Evolutionary conservation across 2,888 invertebrate genomes (phyloP), one percentile per base, ranked within the genome.

Genomic region (Neria commutata): DNA sequence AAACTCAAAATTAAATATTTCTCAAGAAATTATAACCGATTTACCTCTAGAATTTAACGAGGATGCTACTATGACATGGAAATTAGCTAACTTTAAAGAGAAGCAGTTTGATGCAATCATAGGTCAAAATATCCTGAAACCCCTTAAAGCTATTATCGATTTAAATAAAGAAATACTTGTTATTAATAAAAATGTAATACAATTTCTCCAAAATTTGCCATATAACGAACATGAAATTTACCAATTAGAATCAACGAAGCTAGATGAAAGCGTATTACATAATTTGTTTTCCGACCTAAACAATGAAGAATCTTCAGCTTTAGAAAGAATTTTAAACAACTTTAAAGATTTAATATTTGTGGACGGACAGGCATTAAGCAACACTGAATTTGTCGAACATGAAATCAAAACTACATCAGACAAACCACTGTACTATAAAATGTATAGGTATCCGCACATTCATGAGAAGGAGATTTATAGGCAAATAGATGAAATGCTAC

Each of bases 11-110:
- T 54, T 54, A 25, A 49, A 47, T 29, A 54, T 63, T 23, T 58
- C 61, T 14, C 45, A 62, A 25, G 61, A 66, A 60, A 66, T 63
- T 47, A 56, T 62, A 25, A 59, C 65, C 42, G 21, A 60, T 50
- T 33, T 66, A n/a, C 60, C 64, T 11, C 2, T 49, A 40, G 63
- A 65, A 55, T 67, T 66, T 48, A 53, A 62, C 34, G 53, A 57
- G 56, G 54, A 64, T 45, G 58, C 59, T 14, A 62, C 51, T 34
- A 67, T 67, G 63, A 62, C 57, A n/a, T 65, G 59, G 52, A 64
- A 67, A 42, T 55, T 65, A 26, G 29, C 29, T 29, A 29, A 8
- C 11, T 29, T 29, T 29, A 29, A 8, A 11, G 29, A 29, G 34
- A 61, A 25, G n/a, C n/a, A 47, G 11, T 29, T 29, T 11, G 29